Evolutionary conservation across 2,888 invertebrate genomes (phyloP).

Genomic region (Odontocolon sp.): DNA sequence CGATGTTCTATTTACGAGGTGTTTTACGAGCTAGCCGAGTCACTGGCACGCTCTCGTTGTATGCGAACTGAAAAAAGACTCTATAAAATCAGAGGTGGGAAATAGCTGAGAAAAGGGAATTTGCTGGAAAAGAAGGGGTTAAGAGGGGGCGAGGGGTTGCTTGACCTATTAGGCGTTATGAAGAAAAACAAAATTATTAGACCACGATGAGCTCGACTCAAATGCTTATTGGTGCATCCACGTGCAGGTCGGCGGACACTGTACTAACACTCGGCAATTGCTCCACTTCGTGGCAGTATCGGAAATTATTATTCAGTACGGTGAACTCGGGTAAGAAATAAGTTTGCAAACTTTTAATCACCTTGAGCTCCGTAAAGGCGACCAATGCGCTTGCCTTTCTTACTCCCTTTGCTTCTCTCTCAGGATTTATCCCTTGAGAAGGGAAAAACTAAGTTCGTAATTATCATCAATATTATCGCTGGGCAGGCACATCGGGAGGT

Average conservation of each 20-base stretch:
- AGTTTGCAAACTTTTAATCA: constrained; percentile 60
- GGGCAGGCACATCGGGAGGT: background rate
- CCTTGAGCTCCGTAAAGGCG: constrained; percentile 34
- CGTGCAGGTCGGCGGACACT: constrained; percentile 47
- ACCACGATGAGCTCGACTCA: constrained; percentile 54
- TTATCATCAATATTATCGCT: constrained; percentile 48
- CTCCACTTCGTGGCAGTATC: constrained; percentile 48
- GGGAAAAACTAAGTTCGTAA: constrained; percentile 23
- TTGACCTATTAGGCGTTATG: background rate
- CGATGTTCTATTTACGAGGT: constrained; percentile 22
- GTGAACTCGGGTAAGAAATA: constrained; percentile 54
- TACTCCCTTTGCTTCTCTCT: background rate
- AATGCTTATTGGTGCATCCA: constrained; percentile 56
- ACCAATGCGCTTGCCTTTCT: background rate
- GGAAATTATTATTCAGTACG: constrained; percentile 58
- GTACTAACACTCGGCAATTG: constrained; percentile 16
- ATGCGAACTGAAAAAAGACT: constrained; percentile 4
- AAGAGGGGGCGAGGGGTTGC: background rate
- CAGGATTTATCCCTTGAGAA: background rate
- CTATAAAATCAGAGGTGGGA: background rate
- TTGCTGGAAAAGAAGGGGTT: constrained; percentile 28
- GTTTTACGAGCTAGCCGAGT: background rate
- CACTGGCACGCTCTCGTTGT: background rate
- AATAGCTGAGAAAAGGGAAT: constrained; percentile 29
- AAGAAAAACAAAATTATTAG: constrained; percentile 58